phyloP scores from a whole-genome alignment of 37 sponge, comb jelly and placozoan species.

The Tethya wilhelma region DNA sequence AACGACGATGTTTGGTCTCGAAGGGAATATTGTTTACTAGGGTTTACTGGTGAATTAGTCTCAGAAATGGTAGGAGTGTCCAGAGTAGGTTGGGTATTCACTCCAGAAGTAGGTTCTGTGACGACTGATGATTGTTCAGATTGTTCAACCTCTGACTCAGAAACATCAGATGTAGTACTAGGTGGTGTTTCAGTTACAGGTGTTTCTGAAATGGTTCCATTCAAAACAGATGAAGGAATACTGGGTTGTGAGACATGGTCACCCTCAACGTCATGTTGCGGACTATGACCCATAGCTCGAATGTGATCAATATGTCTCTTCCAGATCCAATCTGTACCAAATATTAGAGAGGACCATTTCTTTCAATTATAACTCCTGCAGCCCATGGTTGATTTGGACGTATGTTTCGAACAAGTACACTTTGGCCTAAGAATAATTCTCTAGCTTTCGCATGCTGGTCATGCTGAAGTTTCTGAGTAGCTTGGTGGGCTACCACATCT shows the following conservation, averaged over 20 bases:
- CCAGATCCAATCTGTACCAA: not conserved
- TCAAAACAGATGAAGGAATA: not conserved
- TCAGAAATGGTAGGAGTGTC: no score
- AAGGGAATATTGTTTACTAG: no score
- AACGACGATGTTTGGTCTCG: no score
- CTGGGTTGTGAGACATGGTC: no score
- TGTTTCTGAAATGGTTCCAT: not conserved
- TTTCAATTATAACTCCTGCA: not conserved
- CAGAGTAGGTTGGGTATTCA: no score
- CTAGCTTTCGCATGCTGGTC: not conserved
- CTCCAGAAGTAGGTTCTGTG: no score
- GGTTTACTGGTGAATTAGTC: no score
- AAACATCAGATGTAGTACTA: not conserved
- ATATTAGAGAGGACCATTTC: not conserved
- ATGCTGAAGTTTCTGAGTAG: not conserved
- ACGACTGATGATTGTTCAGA: no score
- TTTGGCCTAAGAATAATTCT: not conserved
- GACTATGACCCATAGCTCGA: not conserved
- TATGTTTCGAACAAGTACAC: not conserved
- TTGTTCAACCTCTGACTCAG: not conserved
- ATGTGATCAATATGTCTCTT: not conserved
- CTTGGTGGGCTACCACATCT: not conserved
- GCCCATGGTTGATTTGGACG: not conserved
- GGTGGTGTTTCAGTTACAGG: not conserved
- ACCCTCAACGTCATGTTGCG: not conserved